phyloP scores from a whole-genome alignment of 2,113 vertebrate genomes.

The Noctilio leporinus region DNA sequence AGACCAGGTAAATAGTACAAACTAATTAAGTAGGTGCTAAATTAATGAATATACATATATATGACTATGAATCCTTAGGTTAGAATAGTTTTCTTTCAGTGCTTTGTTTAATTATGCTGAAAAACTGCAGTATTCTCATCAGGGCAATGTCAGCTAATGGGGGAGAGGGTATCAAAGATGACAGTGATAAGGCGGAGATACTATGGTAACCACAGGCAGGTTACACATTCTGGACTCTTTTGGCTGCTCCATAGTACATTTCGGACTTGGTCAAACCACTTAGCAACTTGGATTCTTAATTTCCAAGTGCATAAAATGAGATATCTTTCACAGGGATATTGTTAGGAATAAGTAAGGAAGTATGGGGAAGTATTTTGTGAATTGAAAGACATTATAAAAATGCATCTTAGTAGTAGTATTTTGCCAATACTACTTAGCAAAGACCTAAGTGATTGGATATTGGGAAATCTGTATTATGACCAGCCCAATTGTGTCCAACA shows the following conservation, averaged over 20 bases:
- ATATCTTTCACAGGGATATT: background rate
- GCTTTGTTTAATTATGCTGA: background rate
- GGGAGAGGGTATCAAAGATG: background rate
- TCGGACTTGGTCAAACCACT: background rate
- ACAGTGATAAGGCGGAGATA: background rate
- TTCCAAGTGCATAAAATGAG: background rate
- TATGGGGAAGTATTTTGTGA: background rate
- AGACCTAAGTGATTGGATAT: background rate
- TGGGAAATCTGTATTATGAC: background rate
- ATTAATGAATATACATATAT: background rate
- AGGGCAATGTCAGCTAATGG: background rate
- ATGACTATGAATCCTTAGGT: background rate
- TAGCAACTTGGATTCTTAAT: background rate
- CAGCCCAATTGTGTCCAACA: background rate
- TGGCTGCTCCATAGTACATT: background rate
- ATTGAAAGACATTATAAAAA: background rate
- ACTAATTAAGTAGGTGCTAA: background rate
- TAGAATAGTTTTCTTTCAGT: background rate
- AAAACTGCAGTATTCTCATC: background rate
- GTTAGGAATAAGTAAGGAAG: background rate
- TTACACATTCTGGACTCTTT: background rate
- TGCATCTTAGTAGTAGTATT: background rate
- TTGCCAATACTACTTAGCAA: background rate
- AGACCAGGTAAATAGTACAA: background rate
- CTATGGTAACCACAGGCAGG: no score